Evolutionary conservation across 2,113 vertebrate genomes (phyloP), one percentile per base, ranked within the genome.

Genomic region (Passer montanus): DNA sequence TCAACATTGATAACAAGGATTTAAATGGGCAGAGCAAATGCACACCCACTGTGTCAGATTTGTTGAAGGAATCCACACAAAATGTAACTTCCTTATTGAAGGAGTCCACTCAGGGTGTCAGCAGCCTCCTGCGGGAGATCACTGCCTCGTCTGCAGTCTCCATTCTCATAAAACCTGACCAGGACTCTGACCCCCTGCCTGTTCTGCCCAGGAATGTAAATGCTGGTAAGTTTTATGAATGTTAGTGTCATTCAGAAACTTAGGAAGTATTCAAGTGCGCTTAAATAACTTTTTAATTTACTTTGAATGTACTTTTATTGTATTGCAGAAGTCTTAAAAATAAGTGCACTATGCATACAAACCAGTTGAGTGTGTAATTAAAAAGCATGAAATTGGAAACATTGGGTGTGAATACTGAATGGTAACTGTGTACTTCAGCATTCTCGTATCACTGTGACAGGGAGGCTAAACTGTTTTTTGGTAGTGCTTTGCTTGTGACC

Each of bases 1-100:
- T 99, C 96, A 99, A 99, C 98, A 99, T 99, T 17, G 99, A 99
- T 97, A 99, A 99, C 97, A 98, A 96, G 21, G 99, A 99, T 93
- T 98, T 99, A 95, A 99, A 99, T 20, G 99, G 99, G 33, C 89
- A 98, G 95, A 95, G 94, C 92, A 98, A 98, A 68, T 67, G 98
- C 49, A 96, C 97, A 27, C 95, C 99, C 49, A 98, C 98, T 0
- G 98, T 99, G 47, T 99, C 99, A 3, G 97, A 99, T 97, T 98
- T 99, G 82, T 97, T 99, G 43, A 99, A 99, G 95, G 99, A 99
- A 96, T 99, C 99, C 8, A 99, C 99, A 0, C 99, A 99, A 95
- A 99, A 99, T 30, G 98, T 99, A n/a, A 99, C 99, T 60, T 99
- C 98, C 23, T 95, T 99, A 41, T 95, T 99, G 97, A 99, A 99